Percentiles rank a stretch among this genome's conserved stretches.
phyloP scores from a whole-genome alignment of 2,797 vertebrate genomes.

The Petrocephalus schoutedeni region DNA sequence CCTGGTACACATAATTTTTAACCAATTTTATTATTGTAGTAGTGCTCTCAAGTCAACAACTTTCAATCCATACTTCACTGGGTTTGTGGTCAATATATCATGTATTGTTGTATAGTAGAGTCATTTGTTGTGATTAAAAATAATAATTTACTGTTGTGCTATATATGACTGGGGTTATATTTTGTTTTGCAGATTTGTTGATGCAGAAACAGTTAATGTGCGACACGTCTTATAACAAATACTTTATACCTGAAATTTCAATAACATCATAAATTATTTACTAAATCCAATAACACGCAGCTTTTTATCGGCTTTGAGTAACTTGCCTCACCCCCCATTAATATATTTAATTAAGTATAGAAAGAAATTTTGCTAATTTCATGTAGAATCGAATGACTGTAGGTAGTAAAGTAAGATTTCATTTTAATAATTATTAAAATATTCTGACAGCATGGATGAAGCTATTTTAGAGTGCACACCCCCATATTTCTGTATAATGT shows the following conservation, averaged over 20 bases:
- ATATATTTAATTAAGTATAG: background rate
- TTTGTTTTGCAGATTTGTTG: background rate
- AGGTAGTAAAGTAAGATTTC: background rate
- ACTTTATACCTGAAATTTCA: background rate
- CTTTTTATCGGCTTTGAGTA: background rate
- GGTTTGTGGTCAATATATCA: background rate
- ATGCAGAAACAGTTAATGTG: background rate
- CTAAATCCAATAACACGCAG: background rate
- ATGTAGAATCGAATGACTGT: background rate
- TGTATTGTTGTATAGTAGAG: background rate
- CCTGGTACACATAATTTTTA: background rate
- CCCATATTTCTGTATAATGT: background rate
- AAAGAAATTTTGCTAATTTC: background rate
- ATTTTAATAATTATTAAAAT: background rate
- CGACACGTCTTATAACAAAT: background rate
- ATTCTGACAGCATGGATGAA: background rate
- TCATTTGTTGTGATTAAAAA: background rate
- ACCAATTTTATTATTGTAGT: background rate
- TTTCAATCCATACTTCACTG: background rate
- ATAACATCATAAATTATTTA: background rate
- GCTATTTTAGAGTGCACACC: background rate
- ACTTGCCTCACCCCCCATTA: background rate
- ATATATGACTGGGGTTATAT: background rate
- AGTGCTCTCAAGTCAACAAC: background rate
- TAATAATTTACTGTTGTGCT: background rate